Conservation (phyloP, 1,140 invertebrate genomes). For the Pissodes strobi region DNA sequence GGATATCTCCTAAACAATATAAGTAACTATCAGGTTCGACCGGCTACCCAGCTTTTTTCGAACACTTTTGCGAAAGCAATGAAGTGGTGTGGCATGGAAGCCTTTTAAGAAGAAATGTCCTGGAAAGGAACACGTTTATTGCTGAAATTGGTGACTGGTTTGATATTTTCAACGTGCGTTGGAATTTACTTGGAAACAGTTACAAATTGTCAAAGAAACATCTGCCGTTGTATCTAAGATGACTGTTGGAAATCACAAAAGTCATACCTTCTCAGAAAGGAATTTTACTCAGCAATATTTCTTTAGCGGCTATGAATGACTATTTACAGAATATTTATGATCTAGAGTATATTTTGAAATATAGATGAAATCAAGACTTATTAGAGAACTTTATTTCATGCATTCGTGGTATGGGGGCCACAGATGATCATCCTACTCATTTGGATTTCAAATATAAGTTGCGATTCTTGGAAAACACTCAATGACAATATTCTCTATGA, state of each 20-base stretch:
- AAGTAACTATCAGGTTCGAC: no score
- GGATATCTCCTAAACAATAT: no score
- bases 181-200: no score
- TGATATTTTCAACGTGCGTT: no score
- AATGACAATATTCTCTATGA: conserved; percentile 25
- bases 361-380: conserved; percentile 46
- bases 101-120: no score
- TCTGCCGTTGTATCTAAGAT: no score
- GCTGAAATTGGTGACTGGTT: no score
- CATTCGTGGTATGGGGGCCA: conserved; percentile 43
- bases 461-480: conserved; percentile 38
- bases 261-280: conserved; percentile 19
- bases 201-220: no score
- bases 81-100: no score
- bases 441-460: conserved; percentile 43
- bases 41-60: no score
- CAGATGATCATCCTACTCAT: conserved; percentile 39
- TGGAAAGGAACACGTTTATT: no score
- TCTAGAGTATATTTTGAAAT: conserved; percentile 40
- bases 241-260: conserved; percentile 13
- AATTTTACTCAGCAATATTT: conserved; percentile 36
- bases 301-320: conserved; percentile 27
- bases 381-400: conserved; percentile 50
- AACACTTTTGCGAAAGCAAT: no score
- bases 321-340: conserved; percentile 40